A percentile compares a stretch with the other conserved stretches of the same genome.
phyloP scores from a whole-genome alignment of 2,888 invertebrate species.

The Nowickia ferox region DNA sequence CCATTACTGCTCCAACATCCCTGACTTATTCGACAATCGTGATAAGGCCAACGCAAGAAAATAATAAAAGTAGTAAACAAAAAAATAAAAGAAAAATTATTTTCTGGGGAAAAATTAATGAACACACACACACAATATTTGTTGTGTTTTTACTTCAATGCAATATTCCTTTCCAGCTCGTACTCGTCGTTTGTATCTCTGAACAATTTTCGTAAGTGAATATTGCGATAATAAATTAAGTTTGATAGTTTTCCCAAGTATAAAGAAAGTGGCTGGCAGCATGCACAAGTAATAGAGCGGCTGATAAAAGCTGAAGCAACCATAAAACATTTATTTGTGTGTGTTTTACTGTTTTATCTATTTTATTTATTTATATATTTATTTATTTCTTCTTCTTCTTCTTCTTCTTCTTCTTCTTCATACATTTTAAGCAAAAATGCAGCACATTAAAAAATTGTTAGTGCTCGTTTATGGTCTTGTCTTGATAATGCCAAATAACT shows the following conservation, averaged over 20 bases:
- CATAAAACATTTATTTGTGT: constrained; percentile 30
- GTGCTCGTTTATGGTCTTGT: constrained; percentile 40
- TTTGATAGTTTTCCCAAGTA: constrained; percentile 61
- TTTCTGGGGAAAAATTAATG: constrained; percentile 56
- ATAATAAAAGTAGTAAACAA: background rate
- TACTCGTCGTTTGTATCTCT: constrained; percentile 20
- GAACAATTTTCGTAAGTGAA: constrained; percentile 53
- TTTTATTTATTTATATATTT: background rate
- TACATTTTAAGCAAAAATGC: constrained; percentile 8
- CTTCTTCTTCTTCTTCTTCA: background rate
- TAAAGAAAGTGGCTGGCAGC: constrained; percentile 32
- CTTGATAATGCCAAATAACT: background rate
- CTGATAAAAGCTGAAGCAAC: constrained; percentile 18
- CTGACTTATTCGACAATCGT: constrained; percentile 46
- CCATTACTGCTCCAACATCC: background rate
- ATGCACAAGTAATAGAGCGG: constrained; percentile 12
- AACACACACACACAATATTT: constrained; percentile 3
- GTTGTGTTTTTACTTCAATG: background rate
- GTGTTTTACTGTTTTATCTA: constrained; percentile 46
- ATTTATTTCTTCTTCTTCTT: too few relatives aligned
- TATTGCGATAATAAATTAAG: constrained; percentile 63
- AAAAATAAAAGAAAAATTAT: constrained; percentile 20
- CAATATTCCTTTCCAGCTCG: constrained; percentile 27
- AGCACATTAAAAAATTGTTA: constrained; percentile 33
- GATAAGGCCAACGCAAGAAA: constrained; percentile 47